Evolutionary conservation across 23 tunicate species (phyloP).

Genomic region (Halocynthia aurantium): DNA sequence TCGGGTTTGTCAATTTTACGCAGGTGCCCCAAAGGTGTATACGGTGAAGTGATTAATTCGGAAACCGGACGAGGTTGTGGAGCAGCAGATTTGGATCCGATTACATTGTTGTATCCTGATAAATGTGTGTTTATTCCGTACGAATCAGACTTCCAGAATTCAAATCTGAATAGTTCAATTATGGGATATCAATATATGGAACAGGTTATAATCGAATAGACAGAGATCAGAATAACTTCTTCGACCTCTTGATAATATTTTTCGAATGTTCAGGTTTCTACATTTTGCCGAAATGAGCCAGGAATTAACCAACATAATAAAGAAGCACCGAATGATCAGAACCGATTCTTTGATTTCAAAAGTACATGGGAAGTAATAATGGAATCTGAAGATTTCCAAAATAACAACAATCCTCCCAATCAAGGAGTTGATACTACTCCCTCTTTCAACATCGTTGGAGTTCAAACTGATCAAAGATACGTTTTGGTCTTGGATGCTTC

Average conservation of each 20-base stretch:
- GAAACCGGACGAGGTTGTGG: too few relatives aligned
- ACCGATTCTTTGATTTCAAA: constrained; percentile 23
- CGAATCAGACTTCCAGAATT: constrained; percentile 13
- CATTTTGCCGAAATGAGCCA: constrained; percentile 31
- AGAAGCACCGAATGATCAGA: constrained; percentile 37
- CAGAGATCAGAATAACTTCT: too few relatives aligned
- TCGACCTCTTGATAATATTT: too few relatives aligned
- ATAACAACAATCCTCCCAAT: constrained; percentile 11
- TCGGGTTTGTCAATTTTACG: neutral
- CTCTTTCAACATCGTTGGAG: constrained; percentile 18
- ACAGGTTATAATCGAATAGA: neutral
- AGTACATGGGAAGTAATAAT: constrained; percentile 48
- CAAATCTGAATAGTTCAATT: constrained; percentile 25
- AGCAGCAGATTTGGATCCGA: constrained; percentile 18
- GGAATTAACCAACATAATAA: constrained; percentile 13
- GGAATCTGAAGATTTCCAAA: constrained; percentile 34
- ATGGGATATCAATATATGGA: constrained; percentile 52
- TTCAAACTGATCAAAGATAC: constrained; percentile 14
- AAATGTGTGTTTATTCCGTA: constrained; percentile 51
- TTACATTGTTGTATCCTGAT: constrained; percentile 25
- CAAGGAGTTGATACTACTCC: constrained; percentile 21
- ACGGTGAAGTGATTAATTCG: constrained; percentile 36
- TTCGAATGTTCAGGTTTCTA: constrained; percentile 15
- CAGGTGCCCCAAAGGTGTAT: constrained; percentile 38
- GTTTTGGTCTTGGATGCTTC: constrained; percentile 50